Evolutionary conservation across 2,888 invertebrate species (phyloP), one percentile per base, ranked within the genome.

Genomic region (Sinentomon sp.): DNA sequence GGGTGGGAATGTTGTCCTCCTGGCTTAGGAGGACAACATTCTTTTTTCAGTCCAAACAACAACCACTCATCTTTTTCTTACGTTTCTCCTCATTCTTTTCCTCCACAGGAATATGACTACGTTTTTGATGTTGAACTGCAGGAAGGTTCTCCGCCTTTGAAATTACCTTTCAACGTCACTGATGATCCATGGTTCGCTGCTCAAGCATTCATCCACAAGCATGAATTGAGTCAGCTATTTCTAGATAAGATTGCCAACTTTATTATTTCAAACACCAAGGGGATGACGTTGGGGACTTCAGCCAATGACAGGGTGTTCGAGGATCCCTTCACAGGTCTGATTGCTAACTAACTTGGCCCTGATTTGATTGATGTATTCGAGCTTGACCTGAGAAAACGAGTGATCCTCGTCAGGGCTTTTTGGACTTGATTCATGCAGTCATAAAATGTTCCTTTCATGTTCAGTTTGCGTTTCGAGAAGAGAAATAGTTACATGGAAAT

Each of bases 41-140:
- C n/a, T n/a, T n/a, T n/a, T n/a, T n/a, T n/a, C n/a, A n/a, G n/a
- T n/a, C n/a, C n/a, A n/a, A n/a, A n/a, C n/a, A n/a, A n/a, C n/a
- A n/a, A n/a, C n/a, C n/a, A n/a, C n/a, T n/a, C n/a, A n/a, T n/a
- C n/a, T n/a, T n/a, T n/a, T n/a, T n/a, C n/a, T n/a, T n/a, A n/a
- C n/a, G n/a, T n/a, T n/a, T 21, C n/a, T 26, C 26, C 28, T 30
- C 28, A 32, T 30, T 23, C 31, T 33, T 38, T 40, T 6, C n/a
- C n/a, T n/a, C n/a, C n/a, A n/a, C 45, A 64, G 60, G 74, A 80
- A 47, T 94, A 87, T 49, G 94, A 94, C 56, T 89, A 67, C 54
- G 87, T 92, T 18, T 92, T 94, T 53, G 73, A 68, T 41, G 82
- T 94, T n/a, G 89, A 89, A 46, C 72, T 92, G 34, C 77, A 85